These are phyloP conservation scores for Python bivittatus DNA, from an alignment of 2,113 vertebrate genomes.

Conservation along the genomic window DNA sequence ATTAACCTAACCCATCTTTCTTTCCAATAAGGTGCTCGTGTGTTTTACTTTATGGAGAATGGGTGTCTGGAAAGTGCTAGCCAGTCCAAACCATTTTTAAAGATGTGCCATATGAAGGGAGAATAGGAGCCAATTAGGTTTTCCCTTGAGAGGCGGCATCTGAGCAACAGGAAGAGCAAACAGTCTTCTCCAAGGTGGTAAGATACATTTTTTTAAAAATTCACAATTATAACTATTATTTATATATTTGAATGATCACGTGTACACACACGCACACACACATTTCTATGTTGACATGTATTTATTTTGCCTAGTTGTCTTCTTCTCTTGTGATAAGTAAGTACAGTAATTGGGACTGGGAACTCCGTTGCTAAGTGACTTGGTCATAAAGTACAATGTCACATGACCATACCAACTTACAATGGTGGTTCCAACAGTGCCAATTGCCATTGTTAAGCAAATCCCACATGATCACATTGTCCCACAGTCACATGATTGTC, in stretches of 20 bases:
- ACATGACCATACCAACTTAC: no score
- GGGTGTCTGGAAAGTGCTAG: neutral
- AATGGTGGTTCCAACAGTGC: no score
- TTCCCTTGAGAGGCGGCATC: neutral
- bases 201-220: neutral
- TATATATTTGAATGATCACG: neutral
- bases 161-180: neutral
- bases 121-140: neutral
- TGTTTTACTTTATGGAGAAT: neutral
- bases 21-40: neutral
- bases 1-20: no score
- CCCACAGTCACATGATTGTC: no score
- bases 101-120: neutral
- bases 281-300: neutral
- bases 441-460: no score
- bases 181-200: neutral
- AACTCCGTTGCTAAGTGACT: no score
- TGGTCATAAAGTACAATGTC: no score
- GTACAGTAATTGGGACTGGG: no score
- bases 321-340: no score
- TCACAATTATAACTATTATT: neutral
- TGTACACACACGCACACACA: neutral
- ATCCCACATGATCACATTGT: no score
- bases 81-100: neutral
- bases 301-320: no score